phyloP scores from a whole-genome alignment of 2,888 invertebrate genomes.

The Balanococcus diminutus region DNA sequence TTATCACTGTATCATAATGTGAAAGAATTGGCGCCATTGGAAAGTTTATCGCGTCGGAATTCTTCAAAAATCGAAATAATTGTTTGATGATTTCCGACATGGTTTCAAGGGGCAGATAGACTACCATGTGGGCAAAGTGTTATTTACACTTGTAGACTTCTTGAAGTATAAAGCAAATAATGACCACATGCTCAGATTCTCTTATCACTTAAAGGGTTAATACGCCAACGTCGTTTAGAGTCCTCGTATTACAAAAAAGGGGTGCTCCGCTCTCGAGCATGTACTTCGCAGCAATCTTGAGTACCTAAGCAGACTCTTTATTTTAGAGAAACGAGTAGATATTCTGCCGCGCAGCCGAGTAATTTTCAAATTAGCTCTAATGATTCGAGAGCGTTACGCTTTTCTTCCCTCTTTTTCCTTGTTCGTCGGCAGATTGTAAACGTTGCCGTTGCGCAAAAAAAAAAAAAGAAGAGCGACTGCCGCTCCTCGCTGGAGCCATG shows the following conservation, averaged over 20 bases:
- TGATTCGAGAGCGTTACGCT: not conserved
- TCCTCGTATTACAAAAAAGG: not conserved
- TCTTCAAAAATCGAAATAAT: too few species aligned
- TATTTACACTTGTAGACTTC: too few species aligned
- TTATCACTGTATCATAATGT: too few species aligned
- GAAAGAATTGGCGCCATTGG: too few species aligned
- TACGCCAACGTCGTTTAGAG: not conserved
- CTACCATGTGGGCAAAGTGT: too few species aligned
- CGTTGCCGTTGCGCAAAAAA: not conserved
- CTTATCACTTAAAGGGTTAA: too few species aligned
- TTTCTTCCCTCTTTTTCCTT: not conserved
- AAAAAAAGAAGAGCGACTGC: constrained; percentile 2
- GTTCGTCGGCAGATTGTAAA: not conserved
- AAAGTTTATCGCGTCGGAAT: too few species aligned
- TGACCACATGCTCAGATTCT: too few species aligned
- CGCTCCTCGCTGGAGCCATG: not conserved
- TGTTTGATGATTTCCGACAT: too few species aligned
- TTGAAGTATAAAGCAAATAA: too few species aligned
- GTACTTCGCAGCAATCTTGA: not conserved
- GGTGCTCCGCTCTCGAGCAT: not conserved
- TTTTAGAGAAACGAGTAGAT: not conserved
- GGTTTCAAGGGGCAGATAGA: too few species aligned
- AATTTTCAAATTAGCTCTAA: constrained; percentile 29
- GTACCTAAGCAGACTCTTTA: not conserved
- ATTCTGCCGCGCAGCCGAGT: not conserved